Evolutionary conservation across 2,888 invertebrate genomes (phyloP).

Genomic region (Drosophila tripunctata): DNA sequence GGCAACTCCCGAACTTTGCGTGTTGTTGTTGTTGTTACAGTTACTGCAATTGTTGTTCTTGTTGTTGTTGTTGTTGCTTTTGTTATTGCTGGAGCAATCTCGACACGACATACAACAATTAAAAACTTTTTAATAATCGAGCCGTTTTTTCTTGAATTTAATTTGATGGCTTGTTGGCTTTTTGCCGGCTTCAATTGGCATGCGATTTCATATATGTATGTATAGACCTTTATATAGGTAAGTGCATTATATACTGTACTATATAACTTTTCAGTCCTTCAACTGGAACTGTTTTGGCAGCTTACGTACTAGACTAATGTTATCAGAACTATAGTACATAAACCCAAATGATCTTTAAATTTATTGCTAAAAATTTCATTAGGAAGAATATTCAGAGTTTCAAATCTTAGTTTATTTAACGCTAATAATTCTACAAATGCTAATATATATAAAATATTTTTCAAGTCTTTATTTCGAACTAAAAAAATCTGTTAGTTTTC

Average conservation of each 20-base stretch:
- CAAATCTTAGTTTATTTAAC: too few relatives aligned
- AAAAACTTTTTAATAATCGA: slow-evolving; percentile 70
- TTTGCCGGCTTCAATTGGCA: slow-evolving; percentile 58
- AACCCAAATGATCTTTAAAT: too few relatives aligned
- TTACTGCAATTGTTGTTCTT: slow-evolving; percentile 6
- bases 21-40: slow-evolving; percentile 50
- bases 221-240: background rate
- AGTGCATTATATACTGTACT: background rate
- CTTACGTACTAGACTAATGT: too few relatives aligned
- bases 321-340: too few relatives aligned
- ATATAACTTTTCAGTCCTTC: background rate
- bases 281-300: background rate
- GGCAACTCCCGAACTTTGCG: slow-evolving; percentile 62
- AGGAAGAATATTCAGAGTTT: too few relatives aligned
- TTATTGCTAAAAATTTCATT: too few relatives aligned
- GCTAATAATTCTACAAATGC: too few relatives aligned
- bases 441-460: too few relatives aligned
- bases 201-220: slow-evolving; percentile 43
- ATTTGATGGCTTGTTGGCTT: slow-evolving; percentile 62
- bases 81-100: slow-evolving; percentile 57
- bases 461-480: too few relatives aligned
- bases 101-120: slow-evolving; percentile 70
- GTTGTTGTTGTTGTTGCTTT: slow-evolving; percentile 34
- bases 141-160: slow-evolving; percentile 73
- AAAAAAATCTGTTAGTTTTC: too few relatives aligned